Evolutionary conservation across 1,140 invertebrate species (phyloP), one percentile per base, ranked within the genome.

Genomic region (Cyphomyrmex costatus): DNA sequence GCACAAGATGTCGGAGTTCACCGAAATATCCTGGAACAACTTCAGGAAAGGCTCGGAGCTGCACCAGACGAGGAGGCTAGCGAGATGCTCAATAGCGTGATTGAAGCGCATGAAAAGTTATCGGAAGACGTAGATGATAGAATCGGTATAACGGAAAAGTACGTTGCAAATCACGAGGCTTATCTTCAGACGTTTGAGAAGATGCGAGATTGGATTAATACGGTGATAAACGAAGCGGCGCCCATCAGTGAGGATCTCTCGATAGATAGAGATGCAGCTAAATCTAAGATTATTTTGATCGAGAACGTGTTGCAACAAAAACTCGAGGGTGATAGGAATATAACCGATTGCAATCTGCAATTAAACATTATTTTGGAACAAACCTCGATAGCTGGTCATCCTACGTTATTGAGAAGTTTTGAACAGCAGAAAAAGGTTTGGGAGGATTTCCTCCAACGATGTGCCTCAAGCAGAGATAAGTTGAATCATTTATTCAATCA

Each of bases 1-100:
- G 95, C 96, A 24, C 98, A 98, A 95, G 98, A 99, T 91, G 97
- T 98, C 3, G 97, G 96, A 19, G 95, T 98, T 66, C 98, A 98
- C 92, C 96, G 97, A 92, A 97, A 96, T 60, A 97, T 98, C 85
- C 93, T 98, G 19, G 96, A 97, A 84, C 97, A 98, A 88, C 93
- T 98, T 16, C 96, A 97, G 89, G 97, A 97, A 12, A 97, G 98
- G 93, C 96, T 97, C 1, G 96, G 96, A 30, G 94, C 96, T 6
- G 95, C 98, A 36, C 96, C 96, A 6, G 98, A 98, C 92, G 96
- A 97, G 76, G 97, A 98, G 88, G 96, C 97, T 0, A 96, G 96
- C 89, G 96, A 96, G 21, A 97, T 97, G 94, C 94, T 98, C 0
- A 95, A 96, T 33, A 96, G 96, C 56, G 97, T 97, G 21, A 96